Base-by-base conservation (phyloP, 2,797 vertebrate genomes). In the Betta splendens region DNA sequence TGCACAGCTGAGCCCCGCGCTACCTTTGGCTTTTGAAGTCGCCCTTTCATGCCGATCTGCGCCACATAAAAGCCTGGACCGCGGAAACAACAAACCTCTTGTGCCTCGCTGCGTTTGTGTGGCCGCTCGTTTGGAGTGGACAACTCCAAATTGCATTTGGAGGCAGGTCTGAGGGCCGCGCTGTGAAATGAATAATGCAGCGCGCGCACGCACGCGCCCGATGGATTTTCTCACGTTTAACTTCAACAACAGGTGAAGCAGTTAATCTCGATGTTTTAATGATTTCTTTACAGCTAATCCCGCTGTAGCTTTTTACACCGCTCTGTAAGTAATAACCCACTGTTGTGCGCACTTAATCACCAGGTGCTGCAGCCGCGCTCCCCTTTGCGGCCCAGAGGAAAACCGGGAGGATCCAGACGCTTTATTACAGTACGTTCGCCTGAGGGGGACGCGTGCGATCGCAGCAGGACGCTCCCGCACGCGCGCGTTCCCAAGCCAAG, bases 171-270 rank as follows among this genome's bases (percentile, higher is more conserved):
- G 52, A 68, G 57, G 50, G 48, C 25, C 33, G 23, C 17, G 5
- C 20, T n/a, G 35, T 51, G 53, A 50, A 26, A 81, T 88, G 63
- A 83, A 79, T 84, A 80, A 85, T 81, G 64, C 77, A 87, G 23
- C 49, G 29, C 10, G 22, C 49, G 25, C 32, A 17, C 32, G 15
- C 18, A 39, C 31, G 21, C 18, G 40, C 7, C 45, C 28, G 61
- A 63, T 47, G 56, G 55, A 77, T 59, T 74, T 70, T 59, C 61
- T 69, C 21, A 3, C 45, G 66, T 62, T 72, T 57, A 62, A 64
- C 6, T 35, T 35, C 57, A 62, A 17, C 54, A 17, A 38, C 1
- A 32, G 66, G 47, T 61, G 36, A 55, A 44, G 58, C 67, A 46
- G 25, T 80, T 82, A 59, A 48, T 67, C 58, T 66, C 66, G 75